Conservation (phyloP, 2,113 vertebrate genomes). For the Bothrops jararaca region DNA sequence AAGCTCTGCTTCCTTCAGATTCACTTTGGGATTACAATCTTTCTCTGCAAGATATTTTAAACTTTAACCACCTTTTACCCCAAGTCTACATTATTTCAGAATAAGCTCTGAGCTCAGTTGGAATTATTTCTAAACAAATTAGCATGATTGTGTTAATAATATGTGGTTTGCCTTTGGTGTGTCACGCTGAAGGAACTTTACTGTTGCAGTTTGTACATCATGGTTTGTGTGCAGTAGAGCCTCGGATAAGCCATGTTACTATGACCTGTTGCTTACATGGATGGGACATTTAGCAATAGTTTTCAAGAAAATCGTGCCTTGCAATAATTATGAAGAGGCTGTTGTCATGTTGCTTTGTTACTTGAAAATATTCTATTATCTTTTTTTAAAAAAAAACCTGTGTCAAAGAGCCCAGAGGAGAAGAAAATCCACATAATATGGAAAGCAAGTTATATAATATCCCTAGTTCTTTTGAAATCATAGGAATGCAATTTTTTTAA, state of each 20-base stretch:
- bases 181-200: background rate
- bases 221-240: background rate
- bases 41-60: background rate
- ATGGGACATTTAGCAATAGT: background rate
- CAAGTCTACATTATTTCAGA: background rate
- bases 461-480: background rate
- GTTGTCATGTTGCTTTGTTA: background rate
- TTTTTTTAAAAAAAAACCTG: background rate
- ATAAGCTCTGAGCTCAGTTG: background rate
- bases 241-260: background rate
- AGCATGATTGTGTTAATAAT: background rate
- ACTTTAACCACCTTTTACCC: slow-evolving; percentile 28
- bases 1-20: background rate
- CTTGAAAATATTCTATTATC: background rate
- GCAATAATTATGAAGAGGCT: background rate
- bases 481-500: background rate
- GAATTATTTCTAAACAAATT: background rate
- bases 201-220: background rate
- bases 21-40: background rate
- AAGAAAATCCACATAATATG: background rate
- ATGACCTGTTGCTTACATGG: background rate
- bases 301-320: background rate
- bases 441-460: background rate
- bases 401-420: background rate
- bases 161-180: background rate